Evolutionary conservation across 1,140 invertebrate genomes (phyloP).

Genomic region (Triops longicaudatus): DNA sequence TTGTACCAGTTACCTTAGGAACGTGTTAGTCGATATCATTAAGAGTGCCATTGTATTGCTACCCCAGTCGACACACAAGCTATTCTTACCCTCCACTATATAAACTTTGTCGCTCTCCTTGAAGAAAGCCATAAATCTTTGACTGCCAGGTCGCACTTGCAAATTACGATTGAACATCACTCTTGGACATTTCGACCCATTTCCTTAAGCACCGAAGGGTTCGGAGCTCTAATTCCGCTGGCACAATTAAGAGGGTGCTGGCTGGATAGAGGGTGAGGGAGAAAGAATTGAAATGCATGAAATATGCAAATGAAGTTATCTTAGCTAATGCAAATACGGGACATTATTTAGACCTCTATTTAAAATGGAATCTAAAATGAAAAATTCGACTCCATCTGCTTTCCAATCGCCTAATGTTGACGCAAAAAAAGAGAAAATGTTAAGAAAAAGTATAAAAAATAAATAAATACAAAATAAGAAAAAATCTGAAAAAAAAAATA

Average conservation of each 20-base stretch:
- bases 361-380: too few relatives aligned
- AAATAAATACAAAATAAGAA: too few relatives aligned
- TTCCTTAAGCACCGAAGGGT: neutral
- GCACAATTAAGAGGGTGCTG: neutral
- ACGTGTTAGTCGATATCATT: too few relatives aligned
- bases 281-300: slow-evolving; percentile 8
- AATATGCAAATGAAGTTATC: neutral
- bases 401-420: too few relatives aligned
- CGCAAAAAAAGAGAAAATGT: too few relatives aligned
- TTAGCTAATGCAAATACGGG: neutral
- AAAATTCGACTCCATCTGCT: too few relatives aligned
- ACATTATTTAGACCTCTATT: neutral
- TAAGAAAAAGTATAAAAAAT: too few relatives aligned
- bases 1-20: too few relatives aligned
- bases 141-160: neutral
- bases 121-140: neutral
- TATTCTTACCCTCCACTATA: neutral
- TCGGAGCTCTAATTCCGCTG: neutral
- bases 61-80: too few relatives aligned
- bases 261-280: neutral
- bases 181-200: neutral
- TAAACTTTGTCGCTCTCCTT: neutral
- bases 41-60: too few relatives aligned
- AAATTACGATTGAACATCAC: neutral
- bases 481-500: too few relatives aligned